Evolutionary conservation across 2,113 vertebrate species (phyloP).

Genomic region (Sceloporus tristichus): DNA sequence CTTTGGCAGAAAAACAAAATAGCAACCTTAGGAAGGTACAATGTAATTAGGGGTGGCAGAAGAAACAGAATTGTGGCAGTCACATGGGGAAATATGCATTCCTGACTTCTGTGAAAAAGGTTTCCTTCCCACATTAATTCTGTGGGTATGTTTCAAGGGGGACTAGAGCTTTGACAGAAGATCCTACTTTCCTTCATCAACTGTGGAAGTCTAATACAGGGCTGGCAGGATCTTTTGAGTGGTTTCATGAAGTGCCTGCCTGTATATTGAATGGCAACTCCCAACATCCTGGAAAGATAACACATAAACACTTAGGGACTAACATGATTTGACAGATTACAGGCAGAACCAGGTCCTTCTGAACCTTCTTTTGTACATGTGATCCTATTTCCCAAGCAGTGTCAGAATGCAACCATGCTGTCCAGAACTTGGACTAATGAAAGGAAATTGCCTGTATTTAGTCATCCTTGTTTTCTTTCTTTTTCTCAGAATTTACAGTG

Average conservation of each 20-base stretch:
- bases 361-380: too few species aligned
- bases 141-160: too few species aligned
- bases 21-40: background rate
- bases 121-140: background rate
- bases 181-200: background rate
- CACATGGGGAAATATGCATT: background rate
- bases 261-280: too few species aligned
- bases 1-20: background rate
- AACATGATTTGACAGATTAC: too few species aligned
- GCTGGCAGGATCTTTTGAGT: too few species aligned
- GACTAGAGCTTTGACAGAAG: background rate
- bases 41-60: background rate
- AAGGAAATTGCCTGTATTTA: background rate
- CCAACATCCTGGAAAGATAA: too few species aligned
- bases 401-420: too few species aligned
- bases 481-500: background rate
- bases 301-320: too few species aligned
- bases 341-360: too few species aligned
- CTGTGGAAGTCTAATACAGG: too few species aligned
- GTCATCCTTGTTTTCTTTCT: background rate
- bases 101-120: background rate
- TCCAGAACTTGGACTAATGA: background rate
- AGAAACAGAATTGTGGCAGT: background rate
- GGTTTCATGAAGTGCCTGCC: too few species aligned
- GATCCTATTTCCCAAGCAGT: too few species aligned